A percentile compares a stretch with the other conserved stretches of the same genome.
These are phyloP conservation scores for Ceyx melanurus DNA, from an alignment of 2,113 vertebrate genomes.

Conservation along the genomic window DNA sequence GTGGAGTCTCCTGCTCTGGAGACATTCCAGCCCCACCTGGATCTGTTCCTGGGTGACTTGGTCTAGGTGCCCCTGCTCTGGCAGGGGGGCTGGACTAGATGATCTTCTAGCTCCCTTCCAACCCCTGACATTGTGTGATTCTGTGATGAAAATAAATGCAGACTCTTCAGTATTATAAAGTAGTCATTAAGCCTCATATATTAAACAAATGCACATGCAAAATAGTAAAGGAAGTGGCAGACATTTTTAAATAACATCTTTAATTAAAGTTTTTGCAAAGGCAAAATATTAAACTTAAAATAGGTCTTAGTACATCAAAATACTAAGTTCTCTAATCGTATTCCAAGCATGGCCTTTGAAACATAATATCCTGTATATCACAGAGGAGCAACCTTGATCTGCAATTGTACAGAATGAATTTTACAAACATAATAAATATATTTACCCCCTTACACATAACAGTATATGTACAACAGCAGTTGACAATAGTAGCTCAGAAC, in stretches of 20 bases:
- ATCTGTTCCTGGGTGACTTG: no score
- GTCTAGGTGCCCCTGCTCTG: no score
- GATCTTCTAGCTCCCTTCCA: no score
- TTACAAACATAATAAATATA: slow-evolving; percentile 92
- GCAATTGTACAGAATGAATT: slow-evolving; percentile 86
- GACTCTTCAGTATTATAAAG: not conserved
- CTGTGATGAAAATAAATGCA: not conserved
- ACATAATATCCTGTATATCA: slow-evolving; percentile 84
- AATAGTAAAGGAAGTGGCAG: slow-evolving; percentile 65
- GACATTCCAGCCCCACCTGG: no score
- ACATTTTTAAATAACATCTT: slow-evolving; percentile 88
- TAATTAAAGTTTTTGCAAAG: slow-evolving; percentile 91
- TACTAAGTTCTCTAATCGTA: slow-evolving; percentile 86
- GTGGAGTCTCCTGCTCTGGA: no score
- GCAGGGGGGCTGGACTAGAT: no score
- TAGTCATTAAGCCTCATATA: not conserved
- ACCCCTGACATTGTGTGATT: no score
- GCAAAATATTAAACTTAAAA: slow-evolving; percentile 91
- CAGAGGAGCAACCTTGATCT: slow-evolving; percentile 86
- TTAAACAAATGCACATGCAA: slow-evolving; percentile 30
- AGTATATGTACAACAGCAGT: slow-evolving; percentile 88
- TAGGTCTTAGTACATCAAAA: slow-evolving; percentile 88
- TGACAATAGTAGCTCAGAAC: slow-evolving; percentile 82
- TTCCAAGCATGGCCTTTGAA: slow-evolving; percentile 85
- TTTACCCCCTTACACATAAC: slow-evolving; percentile 85